Evolutionary conservation across 2,113 vertebrate genomes (phyloP).

Genomic region (Patagioenas fasciata): DNA sequence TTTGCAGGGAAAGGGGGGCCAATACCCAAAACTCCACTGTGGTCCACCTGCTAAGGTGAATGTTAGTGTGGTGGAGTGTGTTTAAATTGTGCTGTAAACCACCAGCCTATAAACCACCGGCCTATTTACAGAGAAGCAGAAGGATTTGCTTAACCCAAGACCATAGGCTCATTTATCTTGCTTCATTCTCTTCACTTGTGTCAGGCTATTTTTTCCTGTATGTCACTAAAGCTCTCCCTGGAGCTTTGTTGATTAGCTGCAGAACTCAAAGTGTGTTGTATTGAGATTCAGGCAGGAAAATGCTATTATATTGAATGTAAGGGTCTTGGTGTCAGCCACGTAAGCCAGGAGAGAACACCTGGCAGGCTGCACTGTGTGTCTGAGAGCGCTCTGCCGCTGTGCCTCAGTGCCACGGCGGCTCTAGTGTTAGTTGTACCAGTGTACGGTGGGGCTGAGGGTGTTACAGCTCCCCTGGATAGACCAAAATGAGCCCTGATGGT

Average conservation of each 20-base stretch:
- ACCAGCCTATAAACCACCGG: not conserved
- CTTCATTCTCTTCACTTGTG: not conserved
- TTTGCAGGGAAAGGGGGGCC: not conserved
- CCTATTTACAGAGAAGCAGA: conserved; percentile 35
- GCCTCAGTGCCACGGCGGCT: not conserved
- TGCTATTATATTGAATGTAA: rapidly evolving
- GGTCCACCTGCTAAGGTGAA: not conserved
- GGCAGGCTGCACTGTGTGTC: not conserved
- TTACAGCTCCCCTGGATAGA: not conserved
- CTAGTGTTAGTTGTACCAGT: not conserved
- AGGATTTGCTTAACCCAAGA: conserved; percentile 55
- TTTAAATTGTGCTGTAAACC: not conserved
- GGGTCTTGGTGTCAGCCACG: not conserved
- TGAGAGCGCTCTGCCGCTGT: not conserved
- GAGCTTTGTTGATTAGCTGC: conserved; percentile 33
- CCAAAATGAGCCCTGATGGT: not conserved
- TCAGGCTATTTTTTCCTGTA: conserved; percentile 32
- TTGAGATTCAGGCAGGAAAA: not conserved
- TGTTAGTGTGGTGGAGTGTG: not conserved
- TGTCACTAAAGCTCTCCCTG: conserved; percentile 25
- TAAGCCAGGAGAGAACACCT: not conserved
- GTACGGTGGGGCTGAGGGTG: not conserved
- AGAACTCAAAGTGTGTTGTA: not conserved
- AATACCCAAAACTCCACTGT: not conserved
- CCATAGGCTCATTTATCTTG: conserved; percentile 52